Evolutionary conservation across 2,888 invertebrate species (phyloP), one percentile per base, ranked within the genome.

Genomic region (Caenorhabditis drosophilae): DNA sequence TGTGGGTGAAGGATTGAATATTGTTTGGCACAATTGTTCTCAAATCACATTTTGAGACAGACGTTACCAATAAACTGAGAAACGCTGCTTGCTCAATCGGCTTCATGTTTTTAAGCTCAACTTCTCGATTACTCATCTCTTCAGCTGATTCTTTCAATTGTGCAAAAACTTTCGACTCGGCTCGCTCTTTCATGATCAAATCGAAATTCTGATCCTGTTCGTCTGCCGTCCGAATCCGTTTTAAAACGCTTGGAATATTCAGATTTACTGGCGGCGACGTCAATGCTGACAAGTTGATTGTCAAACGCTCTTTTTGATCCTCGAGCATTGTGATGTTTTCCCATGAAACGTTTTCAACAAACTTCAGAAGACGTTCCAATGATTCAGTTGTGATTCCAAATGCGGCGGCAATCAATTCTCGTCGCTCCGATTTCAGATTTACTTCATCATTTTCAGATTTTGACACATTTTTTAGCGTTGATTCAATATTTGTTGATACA

Each of bases 201-300:
- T 69, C 69, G 26, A 38, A 54, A 12, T 36, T 22, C 20, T 44
- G 61, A 22, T 57, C 61, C 41, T 69, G 70, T 22, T 55, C 57
- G n/a, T 45, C 23, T 7, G 60, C 60, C n/a, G 56, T 54, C 4
- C 47, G 36, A 25, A 64, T 56, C 41, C 58, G 51, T 36, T 61
- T 57, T 25, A 64, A 44, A n/a, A 53, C 56, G 44, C 53, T 58
- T 12, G 62, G 56, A 45, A 62, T 53, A 20, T 56, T 41, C 22
- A 61, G 23, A 7, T 20, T 6, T 11, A 63, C 44, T 15, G 61
- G 55, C 18, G 46, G 12, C 27, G 41, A 41, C 6, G 51, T 61
- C 7, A 61, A 42, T 16, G 61, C 50, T 12, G 50, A 22, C 20
- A 61, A 26, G 23, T 61, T 61, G 1, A 16, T 35, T 1, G 55